phyloP scores from a whole-genome alignment of 2,888 invertebrate genomes.

The Glyphotaelius pellucidus region DNA sequence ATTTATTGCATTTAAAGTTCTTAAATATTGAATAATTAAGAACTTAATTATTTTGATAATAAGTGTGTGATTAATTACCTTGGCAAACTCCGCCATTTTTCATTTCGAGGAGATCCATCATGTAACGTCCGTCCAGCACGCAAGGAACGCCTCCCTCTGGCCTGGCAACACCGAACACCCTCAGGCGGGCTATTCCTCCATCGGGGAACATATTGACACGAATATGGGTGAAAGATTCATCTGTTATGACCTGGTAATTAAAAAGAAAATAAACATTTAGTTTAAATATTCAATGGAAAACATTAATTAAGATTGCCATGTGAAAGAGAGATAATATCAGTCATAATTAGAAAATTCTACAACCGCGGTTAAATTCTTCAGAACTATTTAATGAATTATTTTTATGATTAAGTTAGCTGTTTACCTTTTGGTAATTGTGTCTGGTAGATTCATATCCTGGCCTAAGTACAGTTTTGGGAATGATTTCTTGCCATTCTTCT shows the following conservation, averaged over 20 bases:
- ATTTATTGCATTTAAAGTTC: background rate
- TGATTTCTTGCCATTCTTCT: conserved; percentile 78
- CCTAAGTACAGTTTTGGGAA: conserved; percentile 76
- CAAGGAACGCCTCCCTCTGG: conserved; percentile 67
- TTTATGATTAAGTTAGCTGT: background rate
- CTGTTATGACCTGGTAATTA: conserved; percentile 71
- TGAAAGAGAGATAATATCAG: background rate
- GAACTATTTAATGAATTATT: background rate
- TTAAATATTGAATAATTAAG: background rate
- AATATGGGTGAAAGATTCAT: conserved; percentile 78
- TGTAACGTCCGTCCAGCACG: conserved; percentile 69
- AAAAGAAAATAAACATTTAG: background rate
- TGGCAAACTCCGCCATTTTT: conserved; percentile 78
- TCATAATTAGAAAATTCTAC: background rate
- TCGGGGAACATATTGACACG: conserved; percentile 81
- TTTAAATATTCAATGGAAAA: background rate
- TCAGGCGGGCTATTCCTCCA: conserved; percentile 80
- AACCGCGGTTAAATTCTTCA: background rate
- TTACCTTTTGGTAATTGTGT: conserved; percentile 77
- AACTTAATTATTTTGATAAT: background rate
- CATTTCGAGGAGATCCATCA: conserved; percentile 76
- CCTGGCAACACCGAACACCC: conserved; percentile 78
- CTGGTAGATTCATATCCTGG: conserved; percentile 79
- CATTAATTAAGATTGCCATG: background rate
- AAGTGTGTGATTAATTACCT: conserved; percentile 68